Percentiles rank a stretch among this genome's conserved stretches.
These are phyloP conservation scores for Sarcophaga peregrina DNA, from an alignment of 1,140 invertebrate species.

Conservation along the genomic window DNA sequence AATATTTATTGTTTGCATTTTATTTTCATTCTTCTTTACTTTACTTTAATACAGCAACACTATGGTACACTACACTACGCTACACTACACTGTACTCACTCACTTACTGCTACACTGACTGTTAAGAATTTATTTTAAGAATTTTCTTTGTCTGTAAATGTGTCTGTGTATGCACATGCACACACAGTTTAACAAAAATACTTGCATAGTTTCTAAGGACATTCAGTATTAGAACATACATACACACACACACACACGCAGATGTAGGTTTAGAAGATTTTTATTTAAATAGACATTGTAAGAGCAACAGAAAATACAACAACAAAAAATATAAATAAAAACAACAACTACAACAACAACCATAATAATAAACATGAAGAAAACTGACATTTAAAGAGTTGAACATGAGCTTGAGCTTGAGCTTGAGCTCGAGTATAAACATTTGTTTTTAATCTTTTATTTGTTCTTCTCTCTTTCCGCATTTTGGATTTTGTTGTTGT, in stretches of 20 bases:
- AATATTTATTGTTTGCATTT: neutral
- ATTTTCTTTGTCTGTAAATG: slow-evolving; percentile 4
- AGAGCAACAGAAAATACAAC: no score
- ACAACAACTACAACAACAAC: no score
- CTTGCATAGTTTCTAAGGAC: no score
- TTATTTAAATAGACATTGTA: neutral
- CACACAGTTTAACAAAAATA: no score
- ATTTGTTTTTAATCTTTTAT: neutral
- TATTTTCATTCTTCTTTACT: neutral
- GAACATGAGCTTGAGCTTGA: neutral
- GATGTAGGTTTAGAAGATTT: neutral
- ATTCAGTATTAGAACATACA: neutral
- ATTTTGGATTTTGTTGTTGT: no score
- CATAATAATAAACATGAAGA: neutral
- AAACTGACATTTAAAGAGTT: slow-evolving; percentile 14
- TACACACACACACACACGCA: neutral
- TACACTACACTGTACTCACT: no score
- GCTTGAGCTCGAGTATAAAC: neutral
- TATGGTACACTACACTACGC: no score
- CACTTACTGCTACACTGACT: no score
- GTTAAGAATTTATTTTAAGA: neutral
- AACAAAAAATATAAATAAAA: no score
- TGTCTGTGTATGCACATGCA: neutral
- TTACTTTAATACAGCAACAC: no score
- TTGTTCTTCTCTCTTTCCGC: no score